Percentiles rank a stretch among this genome's conserved stretches.
Conservation (phyloP, 2,797 vertebrate genomes). For the Liparis tanakae region DNA sequence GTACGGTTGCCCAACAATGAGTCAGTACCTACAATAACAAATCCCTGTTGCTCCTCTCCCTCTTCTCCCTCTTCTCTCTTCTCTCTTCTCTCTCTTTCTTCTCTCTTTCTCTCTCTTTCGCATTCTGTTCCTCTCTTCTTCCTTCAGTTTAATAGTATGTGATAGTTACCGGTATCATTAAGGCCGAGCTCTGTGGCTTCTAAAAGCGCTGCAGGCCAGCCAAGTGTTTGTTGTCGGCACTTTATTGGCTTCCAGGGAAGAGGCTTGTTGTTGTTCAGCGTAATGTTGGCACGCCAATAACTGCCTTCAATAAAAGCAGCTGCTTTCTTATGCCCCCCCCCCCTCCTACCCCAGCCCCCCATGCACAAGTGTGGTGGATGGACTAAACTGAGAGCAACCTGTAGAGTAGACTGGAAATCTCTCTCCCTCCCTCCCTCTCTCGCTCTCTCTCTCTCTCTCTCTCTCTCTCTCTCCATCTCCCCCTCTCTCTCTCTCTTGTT, state of each 20-base stretch:
- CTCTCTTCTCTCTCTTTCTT: constrained; percentile 45
- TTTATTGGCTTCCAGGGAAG: constrained; percentile 79
- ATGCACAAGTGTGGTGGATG: constrained; percentile 44
- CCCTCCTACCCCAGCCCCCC: constrained; percentile 3
- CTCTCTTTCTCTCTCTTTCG: background rate
- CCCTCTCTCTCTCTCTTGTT: too few species aligned
- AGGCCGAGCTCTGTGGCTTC: constrained; percentile 74
- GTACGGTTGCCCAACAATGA: constrained; percentile 57
- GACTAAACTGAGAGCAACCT: constrained; percentile 50
- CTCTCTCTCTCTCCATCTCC: too few species aligned
- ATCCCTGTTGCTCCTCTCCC: constrained; percentile 35
- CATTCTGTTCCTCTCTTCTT: constrained; percentile 59
- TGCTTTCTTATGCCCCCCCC: constrained; percentile 68
- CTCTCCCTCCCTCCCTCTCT: constrained; percentile 1
- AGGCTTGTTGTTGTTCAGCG: constrained; percentile 78
- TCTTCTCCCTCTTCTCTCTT: constrained; percentile 48
- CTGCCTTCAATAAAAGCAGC: constrained; percentile 79
- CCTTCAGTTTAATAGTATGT: constrained; percentile 70
- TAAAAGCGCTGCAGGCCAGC: constrained; percentile 71
- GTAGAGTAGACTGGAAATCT: constrained; percentile 23
- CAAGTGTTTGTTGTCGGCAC: constrained; percentile 78
- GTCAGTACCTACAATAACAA: constrained; percentile 55
- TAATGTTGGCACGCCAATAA: constrained; percentile 82
- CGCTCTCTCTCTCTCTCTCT: background rate
- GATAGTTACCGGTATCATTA: constrained; percentile 78